A percentile compares a stretch with the other conserved stretches of the same genome.
Evolutionary conservation across 1,140 invertebrate genomes (phyloP).

Genomic region (Cotesia chilonis): DNA sequence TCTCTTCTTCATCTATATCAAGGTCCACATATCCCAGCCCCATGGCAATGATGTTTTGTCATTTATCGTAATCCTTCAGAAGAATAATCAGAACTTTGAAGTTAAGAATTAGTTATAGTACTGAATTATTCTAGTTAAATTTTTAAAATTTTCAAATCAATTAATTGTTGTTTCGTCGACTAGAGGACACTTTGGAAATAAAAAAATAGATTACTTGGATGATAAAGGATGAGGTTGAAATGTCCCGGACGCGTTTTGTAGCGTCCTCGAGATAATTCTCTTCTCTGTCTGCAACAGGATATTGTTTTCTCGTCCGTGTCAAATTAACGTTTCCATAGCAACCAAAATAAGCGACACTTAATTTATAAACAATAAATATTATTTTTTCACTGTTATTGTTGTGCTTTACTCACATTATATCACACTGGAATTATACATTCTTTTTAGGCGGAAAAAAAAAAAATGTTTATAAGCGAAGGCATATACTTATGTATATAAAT

Average conservation of each 20-base stretch:
- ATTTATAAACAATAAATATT: constrained; percentile 1
- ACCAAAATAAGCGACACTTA: background rate
- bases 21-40: too few relatives aligned
- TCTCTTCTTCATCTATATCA: too few relatives aligned
- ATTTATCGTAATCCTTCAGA: too few relatives aligned
- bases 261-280: constrained; percentile 18
- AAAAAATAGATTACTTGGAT: background rate
- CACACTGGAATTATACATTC: too few relatives aligned
- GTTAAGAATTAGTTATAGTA: too few relatives aligned
- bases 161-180: background rate
- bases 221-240: background rate
- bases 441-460: too few relatives aligned
- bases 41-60: too few relatives aligned
- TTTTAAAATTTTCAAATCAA: too few relatives aligned
- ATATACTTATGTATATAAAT: background rate
- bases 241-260: background rate
- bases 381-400: too few relatives aligned
- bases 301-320: background rate
- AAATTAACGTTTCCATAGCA: constrained; percentile 3
- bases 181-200: background rate
- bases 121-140: too few relatives aligned
- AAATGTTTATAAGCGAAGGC: background rate
- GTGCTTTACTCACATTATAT: too few relatives aligned
- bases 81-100: too few relatives aligned
- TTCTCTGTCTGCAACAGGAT: background rate